These are phyloP conservation scores for Sprattus sprattus DNA, from an alignment of 2,113 vertebrate species.

Conservation along the genomic window DNA sequence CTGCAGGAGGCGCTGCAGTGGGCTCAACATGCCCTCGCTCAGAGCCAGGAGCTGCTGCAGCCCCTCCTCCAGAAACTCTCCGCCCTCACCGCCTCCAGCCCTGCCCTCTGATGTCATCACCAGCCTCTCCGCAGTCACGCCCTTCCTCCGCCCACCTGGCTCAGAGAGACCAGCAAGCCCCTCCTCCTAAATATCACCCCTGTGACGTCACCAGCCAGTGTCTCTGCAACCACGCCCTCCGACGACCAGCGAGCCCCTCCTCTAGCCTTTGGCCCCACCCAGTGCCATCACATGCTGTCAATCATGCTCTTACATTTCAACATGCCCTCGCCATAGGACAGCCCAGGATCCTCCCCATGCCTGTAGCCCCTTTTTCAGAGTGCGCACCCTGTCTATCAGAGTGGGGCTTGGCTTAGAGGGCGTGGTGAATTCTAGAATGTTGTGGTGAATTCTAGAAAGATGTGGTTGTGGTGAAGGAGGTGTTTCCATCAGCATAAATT, in stretches of 20 bases:
- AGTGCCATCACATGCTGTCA: background rate
- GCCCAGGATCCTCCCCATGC: background rate
- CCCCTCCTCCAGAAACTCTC: constrained; percentile 80
- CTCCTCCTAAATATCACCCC: background rate
- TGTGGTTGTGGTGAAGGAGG: constrained; percentile 37
- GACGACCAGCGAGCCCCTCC: background rate
- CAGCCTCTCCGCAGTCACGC: background rate
- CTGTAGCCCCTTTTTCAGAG: background rate
- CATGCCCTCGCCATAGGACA: background rate
- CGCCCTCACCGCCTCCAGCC: constrained; percentile 39
- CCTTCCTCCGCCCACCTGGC: background rate
- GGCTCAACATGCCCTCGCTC: no score
- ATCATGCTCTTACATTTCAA: background rate
- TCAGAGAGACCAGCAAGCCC: background rate
- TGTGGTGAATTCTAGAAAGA: constrained; percentile 29
- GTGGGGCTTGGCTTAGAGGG: background rate
- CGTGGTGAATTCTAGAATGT: background rate
- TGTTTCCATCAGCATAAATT: constrained; percentile 73
- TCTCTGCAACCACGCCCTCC: background rate
- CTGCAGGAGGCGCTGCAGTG: constrained; percentile 76
- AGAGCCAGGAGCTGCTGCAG: constrained; percentile 76
- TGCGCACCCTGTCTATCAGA: constrained; percentile 39
- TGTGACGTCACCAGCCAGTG: constrained; percentile 26
- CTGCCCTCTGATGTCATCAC: constrained; percentile 27
- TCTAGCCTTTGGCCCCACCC: background rate